Evolutionary conservation across 2,113 vertebrate genomes (phyloP).

Genomic region (Melanotaenia duboulayi): DNA sequence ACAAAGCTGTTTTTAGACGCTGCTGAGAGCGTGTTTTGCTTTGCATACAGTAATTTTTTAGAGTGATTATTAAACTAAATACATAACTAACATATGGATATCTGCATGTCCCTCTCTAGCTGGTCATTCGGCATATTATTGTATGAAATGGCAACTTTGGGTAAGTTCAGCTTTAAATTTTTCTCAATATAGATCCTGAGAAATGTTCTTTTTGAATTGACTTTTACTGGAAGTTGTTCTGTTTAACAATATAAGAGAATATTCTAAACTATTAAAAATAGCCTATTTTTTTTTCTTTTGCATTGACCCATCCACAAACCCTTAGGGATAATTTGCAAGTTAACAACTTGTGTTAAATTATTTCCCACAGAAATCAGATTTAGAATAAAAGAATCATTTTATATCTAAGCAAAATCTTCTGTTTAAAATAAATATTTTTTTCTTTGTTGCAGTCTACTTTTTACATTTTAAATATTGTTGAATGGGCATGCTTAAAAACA

Average conservation of each 20-base stretch:
- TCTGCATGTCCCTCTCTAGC: slow-evolving; percentile 72
- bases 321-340: too few species aligned
- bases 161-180: slow-evolving; percentile 76
- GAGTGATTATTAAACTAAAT: neutral
- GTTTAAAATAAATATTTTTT: too few species aligned
- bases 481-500: too few species aligned
- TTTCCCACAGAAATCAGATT: neutral
- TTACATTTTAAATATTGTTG: too few species aligned
- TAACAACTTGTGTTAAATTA: too few species aligned
- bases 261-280: neutral
- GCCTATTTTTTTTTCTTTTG: neutral
- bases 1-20: neutral
- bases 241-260: neutral
- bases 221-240: too few species aligned
- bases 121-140: slow-evolving; percentile 93
- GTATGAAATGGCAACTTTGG: slow-evolving; percentile 91
- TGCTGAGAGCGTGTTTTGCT: too few species aligned
- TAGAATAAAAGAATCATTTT: too few species aligned
- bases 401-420: too few species aligned
- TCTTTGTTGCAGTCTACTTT: too few species aligned
- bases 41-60: neutral
- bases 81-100: slow-evolving; percentile 1
- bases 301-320: neutral
- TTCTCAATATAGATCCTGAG: neutral
- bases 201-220: neutral